phyloP scores from a whole-genome alignment of 92 coral and sea anemone species.

The Actinernus sp. region DNA sequence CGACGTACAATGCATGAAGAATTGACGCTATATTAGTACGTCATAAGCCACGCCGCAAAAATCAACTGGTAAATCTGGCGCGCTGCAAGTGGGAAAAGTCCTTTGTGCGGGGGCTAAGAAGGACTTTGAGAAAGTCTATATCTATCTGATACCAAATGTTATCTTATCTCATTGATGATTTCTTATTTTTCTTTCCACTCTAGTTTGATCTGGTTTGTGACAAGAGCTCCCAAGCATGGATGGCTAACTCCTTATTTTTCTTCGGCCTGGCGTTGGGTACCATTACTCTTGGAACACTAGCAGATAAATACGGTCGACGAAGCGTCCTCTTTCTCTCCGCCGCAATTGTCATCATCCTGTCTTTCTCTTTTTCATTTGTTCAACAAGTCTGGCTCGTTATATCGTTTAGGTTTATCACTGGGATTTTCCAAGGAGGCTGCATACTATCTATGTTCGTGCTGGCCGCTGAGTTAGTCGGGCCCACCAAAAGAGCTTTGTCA shows the following conservation, averaged over 20 bases:
- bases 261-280: slow-evolving; percentile 78
- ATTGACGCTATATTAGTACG: too few species aligned
- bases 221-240: slow-evolving; percentile 64
- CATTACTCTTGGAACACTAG: slow-evolving; percentile 59
- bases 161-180: too few species aligned
- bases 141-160: too few species aligned
- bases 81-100: too few species aligned
- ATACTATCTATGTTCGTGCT: slow-evolving; percentile 71
- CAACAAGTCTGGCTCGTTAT: slow-evolving; percentile 63
- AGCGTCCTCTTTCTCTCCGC: slow-evolving; percentile 72
- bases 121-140: too few species aligned
- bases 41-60: too few species aligned
- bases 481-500: slow-evolving; percentile 71
- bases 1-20: too few species aligned
- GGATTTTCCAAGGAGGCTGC: slow-evolving; percentile 75
- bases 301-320: slow-evolving; percentile 81
- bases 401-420: slow-evolving; percentile 56
- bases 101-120: too few species aligned
- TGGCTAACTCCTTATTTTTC: slow-evolving; percentile 77
- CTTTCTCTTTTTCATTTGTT: slow-evolving; percentile 80
- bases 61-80: too few species aligned
- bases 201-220: slow-evolving; percentile 85
- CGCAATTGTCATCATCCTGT: slow-evolving; percentile 37
- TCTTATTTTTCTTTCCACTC: too few species aligned
- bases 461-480: slow-evolving; percentile 86